phyloP scores from a whole-genome alignment of 1,140 invertebrate species.

The Drosophila prosaltans region DNA sequence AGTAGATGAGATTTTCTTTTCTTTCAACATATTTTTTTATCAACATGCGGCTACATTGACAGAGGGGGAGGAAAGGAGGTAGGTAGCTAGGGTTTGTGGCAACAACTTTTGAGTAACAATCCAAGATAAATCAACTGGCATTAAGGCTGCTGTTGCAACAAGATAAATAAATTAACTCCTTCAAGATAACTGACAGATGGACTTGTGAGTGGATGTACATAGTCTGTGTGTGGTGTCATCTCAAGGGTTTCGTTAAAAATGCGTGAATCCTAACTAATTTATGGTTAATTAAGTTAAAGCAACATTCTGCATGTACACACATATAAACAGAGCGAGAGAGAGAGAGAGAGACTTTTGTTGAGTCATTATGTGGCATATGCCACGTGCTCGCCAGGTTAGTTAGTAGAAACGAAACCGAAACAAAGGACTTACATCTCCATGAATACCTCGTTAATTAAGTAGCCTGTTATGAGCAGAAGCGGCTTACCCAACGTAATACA shows the following conservation, averaged over 20 bases:
- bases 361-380: conserved; percentile 38
- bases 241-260: conserved; percentile 66
- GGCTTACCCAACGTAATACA: conserved; percentile 64
- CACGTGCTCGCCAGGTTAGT: conserved; percentile 32
- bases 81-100: background rate
- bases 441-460: conserved; percentile 66
- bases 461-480: conserved; percentile 57
- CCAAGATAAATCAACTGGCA: conserved; percentile 55
- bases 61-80: background rate
- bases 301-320: conserved; percentile 36
- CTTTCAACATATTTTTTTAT: conserved; percentile 36
- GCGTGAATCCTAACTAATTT: conserved; percentile 61
- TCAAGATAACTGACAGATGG: conserved; percentile 54
- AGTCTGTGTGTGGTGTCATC: conserved; percentile 21
- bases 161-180: conserved; percentile 64
- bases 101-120: conserved; percentile 45
- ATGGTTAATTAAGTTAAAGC: conserved; percentile 65
- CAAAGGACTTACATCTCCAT: conserved; percentile 31
- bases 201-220: conserved; percentile 20
- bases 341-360: background rate
- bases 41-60: conserved; percentile 40
- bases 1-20: conserved; percentile 33
- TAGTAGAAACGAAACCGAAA: conserved; percentile 42
- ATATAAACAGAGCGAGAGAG: no score
- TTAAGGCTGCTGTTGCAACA: conserved; percentile 28